Base-by-base conservation (phyloP, 2,888 invertebrate genomes). In the Dyspetes luteomarginatus region DNA sequence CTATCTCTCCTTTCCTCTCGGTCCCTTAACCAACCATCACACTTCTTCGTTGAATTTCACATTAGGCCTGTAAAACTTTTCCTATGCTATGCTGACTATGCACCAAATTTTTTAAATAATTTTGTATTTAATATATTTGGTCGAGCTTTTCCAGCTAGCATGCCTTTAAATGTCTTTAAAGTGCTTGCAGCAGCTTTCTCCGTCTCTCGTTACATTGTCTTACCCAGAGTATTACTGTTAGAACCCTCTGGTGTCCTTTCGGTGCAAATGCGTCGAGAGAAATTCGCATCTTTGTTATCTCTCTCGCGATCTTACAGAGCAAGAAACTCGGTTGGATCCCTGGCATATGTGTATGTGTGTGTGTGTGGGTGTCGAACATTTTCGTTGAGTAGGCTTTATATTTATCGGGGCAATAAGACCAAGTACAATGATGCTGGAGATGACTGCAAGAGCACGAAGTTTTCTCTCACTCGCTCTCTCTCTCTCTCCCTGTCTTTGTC, bases 321-420 rank as follows among this genome's bases (percentile, higher is more conserved):
- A 9, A 5, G 3, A 36, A 36, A 36, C 5, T 36, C 36, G 7
- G 36, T 36, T n/a, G n/a, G 36, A 36, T 9, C 36, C 9, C 36
- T n/a, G 4, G 45, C 15, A n/a, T 45, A n/a, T 45, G 45, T 45
- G 45, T 45, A 15, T 4, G 43, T 43, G n/a, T n/a, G 45, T 12
- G 45, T 45, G 45, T 45, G 45, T 77, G 72, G 68, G 65, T 55
- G 76, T 45, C 50, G 65, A 65, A 71, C 81, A 76, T 77, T 84
- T 79, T 81, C 79, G 76, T 77, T 78, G 84, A 84, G 85, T 87
- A 86, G 88, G 89, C 86, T 88, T 87, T 88, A 89, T 89, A 88
- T 88, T 88, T 88, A 88, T 88, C 87, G 88, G 78, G 85, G 87
- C 89, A 87, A 88, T 89, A 88, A 89, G 86, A 83, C 86, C 83